phyloP scores from a whole-genome alignment of 2,113 vertebrate species.

The Prochilodus magdalenae region DNA sequence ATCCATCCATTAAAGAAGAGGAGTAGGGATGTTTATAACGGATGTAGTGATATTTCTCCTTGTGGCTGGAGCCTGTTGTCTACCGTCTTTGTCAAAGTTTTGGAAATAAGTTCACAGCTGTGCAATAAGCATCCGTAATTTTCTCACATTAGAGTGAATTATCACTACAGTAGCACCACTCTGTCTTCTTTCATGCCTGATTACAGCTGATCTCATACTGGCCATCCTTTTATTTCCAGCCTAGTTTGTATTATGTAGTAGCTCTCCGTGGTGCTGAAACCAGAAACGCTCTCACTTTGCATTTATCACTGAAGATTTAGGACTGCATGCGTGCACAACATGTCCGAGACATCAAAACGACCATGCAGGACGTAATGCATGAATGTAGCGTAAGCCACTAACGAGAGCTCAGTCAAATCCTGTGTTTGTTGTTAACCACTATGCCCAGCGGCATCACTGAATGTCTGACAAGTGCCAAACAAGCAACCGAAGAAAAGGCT shows the following conservation, averaged over 20 bases:
- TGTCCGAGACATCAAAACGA: background rate
- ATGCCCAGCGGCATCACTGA: background rate
- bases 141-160: too few species aligned
- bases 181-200: background rate
- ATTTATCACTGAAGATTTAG: background rate
- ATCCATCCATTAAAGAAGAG: too few species aligned
- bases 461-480: background rate
- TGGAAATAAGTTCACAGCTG: too few species aligned
- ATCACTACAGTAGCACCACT: too few species aligned
- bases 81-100: too few species aligned
- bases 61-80: too few species aligned
- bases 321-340: background rate
- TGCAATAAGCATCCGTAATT: too few species aligned
- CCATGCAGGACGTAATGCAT: background rate
- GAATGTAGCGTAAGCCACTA: background rate
- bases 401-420: background rate
- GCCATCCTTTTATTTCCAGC: background rate
- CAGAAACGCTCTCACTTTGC: background rate
- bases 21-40: too few species aligned
- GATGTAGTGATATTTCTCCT: too few species aligned
- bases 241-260: background rate
- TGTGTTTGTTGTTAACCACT: background rate
- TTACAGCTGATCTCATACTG: background rate
- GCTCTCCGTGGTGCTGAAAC: constrained; percentile 14
- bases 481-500: background rate